Evolutionary conservation across 64 coral and sea anemone genomes (phyloP).

Genomic region (Actinia tenebrosa): DNA sequence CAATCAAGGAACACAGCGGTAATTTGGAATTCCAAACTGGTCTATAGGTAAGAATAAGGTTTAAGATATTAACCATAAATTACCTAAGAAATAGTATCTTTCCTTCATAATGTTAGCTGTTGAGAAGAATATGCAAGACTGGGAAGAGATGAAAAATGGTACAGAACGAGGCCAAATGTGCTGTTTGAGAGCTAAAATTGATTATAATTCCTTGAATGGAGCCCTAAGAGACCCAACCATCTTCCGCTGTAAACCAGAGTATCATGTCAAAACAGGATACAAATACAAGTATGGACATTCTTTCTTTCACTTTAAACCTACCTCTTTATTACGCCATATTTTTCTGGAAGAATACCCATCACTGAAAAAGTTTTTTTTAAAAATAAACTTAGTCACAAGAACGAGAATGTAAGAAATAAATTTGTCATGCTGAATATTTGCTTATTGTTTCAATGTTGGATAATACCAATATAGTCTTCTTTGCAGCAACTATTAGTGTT

Average conservation of each 20-base stretch:
- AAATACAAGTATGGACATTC: constrained; percentile 86
- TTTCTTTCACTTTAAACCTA: background rate
- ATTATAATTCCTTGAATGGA: constrained; percentile 90
- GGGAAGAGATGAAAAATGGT: constrained; percentile 98
- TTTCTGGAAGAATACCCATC: no score
- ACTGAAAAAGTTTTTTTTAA: no score
- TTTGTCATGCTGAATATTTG: no score
- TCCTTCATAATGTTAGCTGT: constrained; percentile 38
- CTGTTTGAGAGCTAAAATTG: constrained; percentile 85
- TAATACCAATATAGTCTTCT: no score
- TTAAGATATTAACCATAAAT: no score
- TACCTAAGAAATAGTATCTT: background rate
- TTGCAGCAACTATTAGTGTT: no score
- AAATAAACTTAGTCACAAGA: no score
- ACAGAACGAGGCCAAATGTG: constrained; percentile 75
- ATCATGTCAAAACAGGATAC: constrained; percentile 82
- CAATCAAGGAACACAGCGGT: no score
- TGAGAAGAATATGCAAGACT: constrained; percentile 89
- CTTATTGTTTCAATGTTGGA: no score
- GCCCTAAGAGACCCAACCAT: constrained; percentile 92
- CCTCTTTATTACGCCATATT: background rate
- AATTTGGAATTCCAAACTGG: no score
- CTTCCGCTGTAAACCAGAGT: constrained; percentile 90
- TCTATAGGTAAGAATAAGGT: no score
- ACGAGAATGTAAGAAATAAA: no score